Evolutionary conservation across 2,888 invertebrate genomes (phyloP).

Genomic region (Caenorhabditis sinica): DNA sequence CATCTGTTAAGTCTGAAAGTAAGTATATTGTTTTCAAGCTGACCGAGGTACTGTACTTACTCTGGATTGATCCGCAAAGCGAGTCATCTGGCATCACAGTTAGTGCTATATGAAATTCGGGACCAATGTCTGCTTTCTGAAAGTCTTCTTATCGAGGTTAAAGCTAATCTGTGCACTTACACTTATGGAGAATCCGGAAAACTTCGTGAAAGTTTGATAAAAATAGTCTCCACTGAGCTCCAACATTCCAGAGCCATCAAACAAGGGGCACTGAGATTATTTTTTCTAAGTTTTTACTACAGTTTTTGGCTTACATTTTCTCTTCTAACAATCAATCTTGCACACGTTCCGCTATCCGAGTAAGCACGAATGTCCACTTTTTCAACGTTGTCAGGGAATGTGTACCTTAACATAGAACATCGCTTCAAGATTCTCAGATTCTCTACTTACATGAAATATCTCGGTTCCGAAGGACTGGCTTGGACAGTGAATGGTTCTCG

Average conservation of each 20-base stretch:
- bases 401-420: not conserved
- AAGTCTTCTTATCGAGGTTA: not conserved
- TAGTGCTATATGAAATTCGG: conserved; percentile 9
- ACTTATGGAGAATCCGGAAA: conserved; percentile 10
- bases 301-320: not conserved
- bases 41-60: not conserved
- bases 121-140: conserved; percentile 10
- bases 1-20: not conserved
- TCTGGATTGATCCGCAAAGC: not conserved
- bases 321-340: not conserved
- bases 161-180: not conserved
- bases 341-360: not conserved
- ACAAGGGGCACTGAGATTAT: conserved; percentile 7
- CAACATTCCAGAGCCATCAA: conserved; percentile 7
- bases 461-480: not conserved
- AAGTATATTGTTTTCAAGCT: not conserved
- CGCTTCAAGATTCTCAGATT: not conserved
- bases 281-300: not conserved
- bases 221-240: not conserved
- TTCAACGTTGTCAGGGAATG: not conserved
- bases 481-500: not conserved
- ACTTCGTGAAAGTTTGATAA: conserved; percentile 24
- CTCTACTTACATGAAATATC: not conserved
- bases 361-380: not conserved
- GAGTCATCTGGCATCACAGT: conserved; percentile 28